These are phyloP conservation scores for Mesoligia furuncula DNA, from an alignment of 2,888 invertebrate species.

Conservation along the genomic window DNA sequence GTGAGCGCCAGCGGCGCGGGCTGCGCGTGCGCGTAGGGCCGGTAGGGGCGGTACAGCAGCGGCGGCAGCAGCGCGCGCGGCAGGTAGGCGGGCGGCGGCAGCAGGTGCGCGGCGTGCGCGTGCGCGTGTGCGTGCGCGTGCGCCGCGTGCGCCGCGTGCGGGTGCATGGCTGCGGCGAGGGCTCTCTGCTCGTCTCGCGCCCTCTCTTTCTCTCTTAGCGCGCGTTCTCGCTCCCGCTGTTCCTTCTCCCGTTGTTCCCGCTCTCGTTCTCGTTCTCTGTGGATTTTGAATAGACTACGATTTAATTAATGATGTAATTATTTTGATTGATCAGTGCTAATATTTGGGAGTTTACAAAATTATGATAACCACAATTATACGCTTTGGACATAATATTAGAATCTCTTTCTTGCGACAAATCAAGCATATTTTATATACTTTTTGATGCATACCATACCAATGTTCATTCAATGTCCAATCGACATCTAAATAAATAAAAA, in stretches of 20 bases:
- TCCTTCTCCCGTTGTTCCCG: conserved; percentile 82
- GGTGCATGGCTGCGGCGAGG: conserved; percentile 65
- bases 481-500: background rate
- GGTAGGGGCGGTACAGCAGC: conserved; percentile 81
- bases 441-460: background rate
- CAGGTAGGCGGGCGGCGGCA: conserved; percentile 72
- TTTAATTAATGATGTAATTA: conserved; percentile 22
- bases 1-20: conserved; percentile 66
- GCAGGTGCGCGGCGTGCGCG: conserved; percentile 65
- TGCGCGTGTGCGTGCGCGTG: conserved; percentile 59
- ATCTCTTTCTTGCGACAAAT: background rate
- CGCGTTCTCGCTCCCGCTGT: conserved; percentile 82
- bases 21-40: conserved; percentile 66
- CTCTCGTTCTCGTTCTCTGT: conserved; percentile 74
- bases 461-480: no score
- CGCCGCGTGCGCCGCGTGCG: conserved; percentile 70
- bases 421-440: no score
- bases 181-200: conserved; percentile 72
- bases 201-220: conserved; percentile 77
- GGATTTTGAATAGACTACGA: conserved; percentile 39
- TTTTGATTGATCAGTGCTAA: no score
- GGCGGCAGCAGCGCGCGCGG: conserved; percentile 77
- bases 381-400: background rate
- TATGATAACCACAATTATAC: background rate
- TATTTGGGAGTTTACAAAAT: background rate